Conservation (phyloP, 2,797 vertebrate species). For the Heliangelus exortis region DNA sequence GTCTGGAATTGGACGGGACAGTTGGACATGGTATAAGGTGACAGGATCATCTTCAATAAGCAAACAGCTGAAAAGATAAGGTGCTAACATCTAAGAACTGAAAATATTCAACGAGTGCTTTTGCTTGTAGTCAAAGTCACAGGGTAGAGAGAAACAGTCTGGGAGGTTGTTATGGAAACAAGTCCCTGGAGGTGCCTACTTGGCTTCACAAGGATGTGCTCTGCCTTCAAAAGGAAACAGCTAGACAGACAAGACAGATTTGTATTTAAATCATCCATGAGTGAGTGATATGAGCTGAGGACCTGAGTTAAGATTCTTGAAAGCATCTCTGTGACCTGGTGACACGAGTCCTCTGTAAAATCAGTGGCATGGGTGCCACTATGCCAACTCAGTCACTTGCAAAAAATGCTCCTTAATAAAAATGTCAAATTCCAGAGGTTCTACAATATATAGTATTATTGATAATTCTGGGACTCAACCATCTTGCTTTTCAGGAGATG, state of each 20-base stretch:
- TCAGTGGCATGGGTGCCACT: neutral
- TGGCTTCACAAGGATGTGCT: slow-evolving; percentile 73
- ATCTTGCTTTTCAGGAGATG: neutral
- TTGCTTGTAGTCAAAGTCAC: slow-evolving; percentile 66
- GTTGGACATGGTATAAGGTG: neutral
- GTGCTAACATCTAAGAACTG: neutral
- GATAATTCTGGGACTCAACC: neutral
- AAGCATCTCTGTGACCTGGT: neutral
- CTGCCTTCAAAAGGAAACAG: slow-evolving; percentile 66
- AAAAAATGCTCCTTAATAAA: neutral
- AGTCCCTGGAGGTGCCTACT: slow-evolving; percentile 68
- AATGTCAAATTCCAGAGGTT: neutral
- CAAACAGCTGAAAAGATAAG: neutral
- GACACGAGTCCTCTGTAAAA: neutral
- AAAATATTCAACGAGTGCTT: slow-evolving; percentile 20
- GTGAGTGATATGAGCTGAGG: neutral
- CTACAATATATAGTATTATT: neutral
- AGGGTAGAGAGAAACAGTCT: slow-evolving; percentile 80
- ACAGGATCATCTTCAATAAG: neutral
- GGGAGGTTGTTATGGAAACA: slow-evolving; percentile 93
- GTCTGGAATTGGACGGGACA: neutral
- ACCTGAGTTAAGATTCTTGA: neutral
- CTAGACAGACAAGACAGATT: neutral
- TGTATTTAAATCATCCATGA: neutral
- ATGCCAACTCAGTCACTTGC: neutral